Evolutionary conservation across 2,113 vertebrate genomes (phyloP), one percentile per base, ranked within the genome.

Genomic region (Psammodynastes pulverulentus): DNA sequence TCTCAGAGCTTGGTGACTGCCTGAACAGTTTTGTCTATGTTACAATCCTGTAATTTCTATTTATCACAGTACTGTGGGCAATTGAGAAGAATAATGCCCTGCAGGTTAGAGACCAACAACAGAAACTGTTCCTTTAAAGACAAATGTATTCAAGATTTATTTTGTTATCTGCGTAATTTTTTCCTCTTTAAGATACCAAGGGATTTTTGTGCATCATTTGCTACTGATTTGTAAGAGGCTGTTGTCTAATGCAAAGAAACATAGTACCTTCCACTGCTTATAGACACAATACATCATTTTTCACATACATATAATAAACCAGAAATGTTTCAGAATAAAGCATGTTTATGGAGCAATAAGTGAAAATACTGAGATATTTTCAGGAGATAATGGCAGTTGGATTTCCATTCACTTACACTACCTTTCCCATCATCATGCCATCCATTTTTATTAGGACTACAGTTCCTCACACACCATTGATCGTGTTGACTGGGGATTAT

Each of bases 61-160:
- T 97, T 97, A 97, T 98, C 98, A 97, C 90, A 84, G 96, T 95
- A 96, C 96, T 94, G 72, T 95, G 96, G 95, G 95, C 97, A 97
- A 97, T 98, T 97, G 95, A 95, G 93, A 97, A 98, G 96, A 98
- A 94, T 95, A 96, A 98, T 98, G 94, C 96, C 96, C 96, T 94
- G 79, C 91, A 96, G 97, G 96, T 97, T 97, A 97, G 96, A 97
- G 95, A 97, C 95, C 97, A 97, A 96, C 96, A 96, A 95, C 95
- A 95, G 97, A 95, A 96, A 93, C 93, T 97, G 94, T 93, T 97
- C 94, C 95, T 94, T 95, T 96, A 96, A 97, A 97, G 96, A 98
- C 95, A 97, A 97, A 98, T 97, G 95, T 96, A 96, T 93, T 96
- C 90, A 97, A 97, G 97, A 98, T 97, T 97, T 97, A 97, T 98